phyloP scores from a whole-genome alignment of 2,797 vertebrate species.

The Nannoperca australis region DNA sequence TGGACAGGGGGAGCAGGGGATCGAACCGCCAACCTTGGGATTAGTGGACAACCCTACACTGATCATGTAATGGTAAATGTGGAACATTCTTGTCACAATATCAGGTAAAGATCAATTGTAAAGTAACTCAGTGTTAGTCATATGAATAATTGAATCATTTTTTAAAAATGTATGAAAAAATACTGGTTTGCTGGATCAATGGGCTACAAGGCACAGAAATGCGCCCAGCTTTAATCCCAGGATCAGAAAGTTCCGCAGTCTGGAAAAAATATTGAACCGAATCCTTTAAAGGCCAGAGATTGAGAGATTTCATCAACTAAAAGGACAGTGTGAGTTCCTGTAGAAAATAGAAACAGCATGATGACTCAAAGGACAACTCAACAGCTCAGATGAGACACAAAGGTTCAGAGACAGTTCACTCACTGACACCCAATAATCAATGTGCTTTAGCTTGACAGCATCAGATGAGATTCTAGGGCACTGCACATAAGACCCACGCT shows the following conservation, averaged over 20 bases:
- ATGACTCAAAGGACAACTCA: conserved; percentile 69
- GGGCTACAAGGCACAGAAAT: conserved; percentile 2
- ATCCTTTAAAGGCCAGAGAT: conserved; percentile 61
- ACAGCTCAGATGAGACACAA: conserved; percentile 59
- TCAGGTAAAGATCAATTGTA: conserved; percentile 28
- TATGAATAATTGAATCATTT: conserved; percentile 14
- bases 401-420: conserved; percentile 77
- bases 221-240: conserved; percentile 50
- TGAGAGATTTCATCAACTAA: conserved; percentile 75
- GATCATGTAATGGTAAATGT: conserved; percentile 25
- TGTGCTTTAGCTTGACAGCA: conserved; percentile 73
- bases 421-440: conserved; percentile 80
- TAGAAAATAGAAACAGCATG: conserved; percentile 45
- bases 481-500: conserved; percentile 47
- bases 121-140: conserved; percentile 5
- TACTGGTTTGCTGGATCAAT: background rate
- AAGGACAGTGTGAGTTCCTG: conserved; percentile 73
- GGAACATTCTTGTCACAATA: conserved; percentile 7
- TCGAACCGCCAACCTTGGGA: too few relatives aligned
- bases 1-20: too few relatives aligned
- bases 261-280: conserved; percentile 46
- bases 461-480: conserved; percentile 72
- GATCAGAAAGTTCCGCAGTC: conserved; percentile 47
- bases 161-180: conserved; percentile 12
- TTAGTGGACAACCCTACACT: background rate